These are phyloP conservation scores for Bambusicola thoracicus DNA, from an alignment of 2,113 vertebrate genomes.

Conservation along the genomic window DNA sequence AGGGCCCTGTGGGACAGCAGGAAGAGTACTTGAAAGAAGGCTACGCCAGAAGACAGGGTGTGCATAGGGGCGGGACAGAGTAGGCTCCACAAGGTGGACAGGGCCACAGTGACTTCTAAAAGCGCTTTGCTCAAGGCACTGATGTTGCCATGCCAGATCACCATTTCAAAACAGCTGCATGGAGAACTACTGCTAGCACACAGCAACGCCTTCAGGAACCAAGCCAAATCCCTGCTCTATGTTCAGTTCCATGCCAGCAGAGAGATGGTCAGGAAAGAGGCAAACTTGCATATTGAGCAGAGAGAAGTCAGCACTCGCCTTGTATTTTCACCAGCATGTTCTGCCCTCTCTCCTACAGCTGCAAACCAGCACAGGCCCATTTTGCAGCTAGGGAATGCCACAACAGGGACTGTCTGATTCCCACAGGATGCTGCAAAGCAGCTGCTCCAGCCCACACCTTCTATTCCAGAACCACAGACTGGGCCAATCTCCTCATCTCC, in stretches of 20 bases:
- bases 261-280: neutral
- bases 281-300: neutral
- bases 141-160: too few species aligned
- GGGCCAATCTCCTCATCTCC: too few species aligned
- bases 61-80: neutral
- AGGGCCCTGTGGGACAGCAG: neutral
- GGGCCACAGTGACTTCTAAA: neutral
- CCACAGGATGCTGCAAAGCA: neutral
- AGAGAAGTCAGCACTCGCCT: neutral
- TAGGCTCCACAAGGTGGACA: neutral
- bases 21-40: neutral
- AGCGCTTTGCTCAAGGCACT: neutral
- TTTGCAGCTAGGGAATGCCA: too few species aligned
- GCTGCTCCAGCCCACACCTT: neutral
- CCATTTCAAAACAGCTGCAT: neutral
- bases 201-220: neutral
- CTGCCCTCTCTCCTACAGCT: neutral
- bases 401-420: too few species aligned
- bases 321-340: neutral
- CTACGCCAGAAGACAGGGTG: neutral
- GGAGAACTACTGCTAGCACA: neutral
- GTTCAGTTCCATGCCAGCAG: neutral
- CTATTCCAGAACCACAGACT: neutral
- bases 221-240: neutral
- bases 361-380: neutral